Evolutionary conservation across 2,797 vertebrate species (phyloP).

Genomic region (Pseudomugil tenellus): DNA sequence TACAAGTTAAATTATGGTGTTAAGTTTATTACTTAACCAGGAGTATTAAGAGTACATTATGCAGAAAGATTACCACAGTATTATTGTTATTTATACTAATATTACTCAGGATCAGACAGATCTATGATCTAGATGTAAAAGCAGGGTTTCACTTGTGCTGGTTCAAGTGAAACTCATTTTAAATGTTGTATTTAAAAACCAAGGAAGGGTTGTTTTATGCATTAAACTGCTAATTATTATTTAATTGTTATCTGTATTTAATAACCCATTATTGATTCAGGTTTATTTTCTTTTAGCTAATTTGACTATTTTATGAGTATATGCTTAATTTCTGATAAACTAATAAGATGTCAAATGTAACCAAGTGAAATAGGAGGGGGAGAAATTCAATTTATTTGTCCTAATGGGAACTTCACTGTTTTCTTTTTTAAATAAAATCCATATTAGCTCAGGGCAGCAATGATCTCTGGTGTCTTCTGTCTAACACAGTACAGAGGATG

Average conservation of each 20-base stretch:
- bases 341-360: not conserved
- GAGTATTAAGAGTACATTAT: not conserved
- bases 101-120: not conserved
- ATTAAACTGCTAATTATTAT: not conserved
- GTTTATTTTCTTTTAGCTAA: not conserved
- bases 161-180: not conserved
- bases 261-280: not conserved
- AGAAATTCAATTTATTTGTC: no score
- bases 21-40: not conserved
- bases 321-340: not conserved
- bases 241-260: no score
- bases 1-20: not conserved
- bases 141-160: not conserved
- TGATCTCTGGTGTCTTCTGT: no score
- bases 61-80: not conserved
- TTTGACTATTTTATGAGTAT: not conserved
- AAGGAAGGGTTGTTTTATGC: not conserved
- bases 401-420: no score
- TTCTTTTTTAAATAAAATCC: no score
- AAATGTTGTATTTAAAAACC: not conserved
- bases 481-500: no score
- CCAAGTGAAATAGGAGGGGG: not conserved
- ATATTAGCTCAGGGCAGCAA: no score
- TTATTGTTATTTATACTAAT: not conserved
- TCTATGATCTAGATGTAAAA: not conserved